phyloP scores from a whole-genome alignment of 2,888 invertebrate species.

The Rotaria magnacalcarata region DNA sequence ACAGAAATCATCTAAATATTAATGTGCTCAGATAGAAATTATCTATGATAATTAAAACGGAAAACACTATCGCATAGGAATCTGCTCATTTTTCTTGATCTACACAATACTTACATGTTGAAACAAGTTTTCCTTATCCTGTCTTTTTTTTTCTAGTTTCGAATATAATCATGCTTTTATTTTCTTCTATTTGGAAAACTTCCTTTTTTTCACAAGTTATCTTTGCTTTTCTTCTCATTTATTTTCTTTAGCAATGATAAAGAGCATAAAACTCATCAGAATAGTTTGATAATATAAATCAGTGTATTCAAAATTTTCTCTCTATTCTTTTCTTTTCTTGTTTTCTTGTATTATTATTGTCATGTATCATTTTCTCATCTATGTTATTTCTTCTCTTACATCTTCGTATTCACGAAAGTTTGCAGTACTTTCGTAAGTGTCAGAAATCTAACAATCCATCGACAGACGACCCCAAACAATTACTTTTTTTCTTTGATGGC shows the following conservation, averaged over 20 bases:
- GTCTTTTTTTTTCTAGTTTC: too few species aligned
- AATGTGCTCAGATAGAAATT: neutral
- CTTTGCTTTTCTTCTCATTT: too few species aligned
- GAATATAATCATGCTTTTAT: neutral
- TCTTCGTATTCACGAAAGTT: neutral
- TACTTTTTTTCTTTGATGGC: neutral
- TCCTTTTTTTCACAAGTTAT: too few species aligned
- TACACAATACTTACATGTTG: neutral
- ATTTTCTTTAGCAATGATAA: too few species aligned
- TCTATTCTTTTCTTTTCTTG: neutral
- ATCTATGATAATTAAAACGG: neutral
- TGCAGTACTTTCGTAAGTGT: neutral
- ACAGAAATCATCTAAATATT: neutral
- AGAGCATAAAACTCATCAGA: too few species aligned
- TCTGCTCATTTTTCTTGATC: neutral
- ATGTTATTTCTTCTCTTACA: neutral
- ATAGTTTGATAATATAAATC: neutral
- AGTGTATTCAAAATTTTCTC: neutral
- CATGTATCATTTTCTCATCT: slow-evolving; percentile 7
- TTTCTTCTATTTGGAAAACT: neutral
- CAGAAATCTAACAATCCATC: neutral
- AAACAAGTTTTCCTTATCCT: neutral
- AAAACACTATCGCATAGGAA: neutral
- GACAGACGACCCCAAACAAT: neutral
- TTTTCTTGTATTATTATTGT: neutral